Percentiles rank a stretch among this genome's conserved stretches.
These are phyloP conservation scores for Brachylomia viminalis DNA, from an alignment of 2,888 invertebrate species.

Conservation along the genomic window DNA sequence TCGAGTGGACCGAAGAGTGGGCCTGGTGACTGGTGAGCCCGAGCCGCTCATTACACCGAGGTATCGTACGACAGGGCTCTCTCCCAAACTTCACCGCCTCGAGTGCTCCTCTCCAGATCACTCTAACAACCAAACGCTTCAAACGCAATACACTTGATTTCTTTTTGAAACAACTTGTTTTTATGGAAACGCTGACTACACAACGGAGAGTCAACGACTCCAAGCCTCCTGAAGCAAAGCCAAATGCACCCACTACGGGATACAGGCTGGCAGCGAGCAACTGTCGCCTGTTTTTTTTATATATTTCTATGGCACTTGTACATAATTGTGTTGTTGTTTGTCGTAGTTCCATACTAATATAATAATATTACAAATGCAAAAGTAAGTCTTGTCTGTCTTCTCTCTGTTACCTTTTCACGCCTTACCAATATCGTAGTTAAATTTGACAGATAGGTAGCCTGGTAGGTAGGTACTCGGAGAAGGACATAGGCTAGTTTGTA, in stretches of 20 bases:
- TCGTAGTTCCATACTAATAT: background rate
- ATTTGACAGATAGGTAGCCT: background rate
- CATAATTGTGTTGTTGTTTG: background rate
- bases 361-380: background rate
- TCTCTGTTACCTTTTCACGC: background rate
- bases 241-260: too few relatives aligned
- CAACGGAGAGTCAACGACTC: background rate
- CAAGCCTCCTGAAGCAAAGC: background rate
- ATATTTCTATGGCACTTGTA: background rate
- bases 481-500: background rate
- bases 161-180: background rate
- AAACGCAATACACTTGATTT: slow-evolving; percentile 24
- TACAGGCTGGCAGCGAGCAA: background rate
- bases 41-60: slow-evolving; percentile 54
- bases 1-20: slow-evolving; percentile 4
- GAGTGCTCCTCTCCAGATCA: slow-evolving; percentile 20
- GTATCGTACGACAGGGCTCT: slow-evolving; percentile 49
- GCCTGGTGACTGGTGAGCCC: background rate
- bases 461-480: too few relatives aligned
- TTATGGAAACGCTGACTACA: slow-evolving; percentile 1
- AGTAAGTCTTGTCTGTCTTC: background rate
- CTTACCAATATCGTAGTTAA: background rate
- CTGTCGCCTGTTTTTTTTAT: background rate
- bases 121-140: slow-evolving; percentile 19
- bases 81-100: slow-evolving; percentile 7